Percentiles rank a stretch among this genome's conserved stretches.
These are phyloP conservation scores for Malthinus seriepunctatus DNA, from an alignment of 2,888 invertebrate genomes.

Conservation along the genomic window DNA sequence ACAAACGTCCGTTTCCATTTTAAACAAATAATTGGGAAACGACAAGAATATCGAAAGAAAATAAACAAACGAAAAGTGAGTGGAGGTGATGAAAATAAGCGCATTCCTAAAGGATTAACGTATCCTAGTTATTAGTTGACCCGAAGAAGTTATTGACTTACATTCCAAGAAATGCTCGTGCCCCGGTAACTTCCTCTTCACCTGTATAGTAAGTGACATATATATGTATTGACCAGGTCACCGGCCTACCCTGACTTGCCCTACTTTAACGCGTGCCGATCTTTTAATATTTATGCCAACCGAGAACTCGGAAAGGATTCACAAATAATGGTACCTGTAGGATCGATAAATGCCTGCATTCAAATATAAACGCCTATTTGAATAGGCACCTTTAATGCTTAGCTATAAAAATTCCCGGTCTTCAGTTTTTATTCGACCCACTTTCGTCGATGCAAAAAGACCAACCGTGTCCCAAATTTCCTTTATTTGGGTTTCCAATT, in stretches of 20 bases:
- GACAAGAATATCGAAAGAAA: too few species aligned
- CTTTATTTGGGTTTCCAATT: slow-evolving; percentile 9
- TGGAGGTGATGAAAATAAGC: not conserved
- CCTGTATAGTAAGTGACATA: slow-evolving; percentile 29
- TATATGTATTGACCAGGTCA: slow-evolving; percentile 38
- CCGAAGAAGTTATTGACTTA: slow-evolving; percentile 28
- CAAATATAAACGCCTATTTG: slow-evolving; percentile 27
- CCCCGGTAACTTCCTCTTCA: slow-evolving; percentile 26
- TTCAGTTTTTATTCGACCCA: slow-evolving; percentile 25
- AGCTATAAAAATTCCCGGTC: slow-evolving; percentile 21
- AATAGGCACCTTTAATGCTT: slow-evolving; percentile 21
- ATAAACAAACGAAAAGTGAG: too few species aligned
- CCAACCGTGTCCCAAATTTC: slow-evolving; percentile 13
- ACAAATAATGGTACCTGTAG: slow-evolving; percentile 33
- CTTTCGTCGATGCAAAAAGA: slow-evolving; percentile 14
- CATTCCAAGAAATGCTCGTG: slow-evolving; percentile 23
- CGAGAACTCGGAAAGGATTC: slow-evolving; percentile 30
- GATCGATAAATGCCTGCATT: slow-evolving; percentile 33
- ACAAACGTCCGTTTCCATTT: too few species aligned
- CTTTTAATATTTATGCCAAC: slow-evolving; percentile 30
- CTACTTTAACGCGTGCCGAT: slow-evolving; percentile 34
- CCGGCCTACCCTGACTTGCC: slow-evolving; percentile 40
- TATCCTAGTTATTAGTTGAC: slow-evolving; percentile 16
- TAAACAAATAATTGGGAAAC: too few species aligned
- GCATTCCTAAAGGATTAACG: slow-evolving; percentile 6